A percentile compares a stretch with the other conserved stretches of the same genome.
These are phyloP conservation scores for Xiphydria camelus DNA, from an alignment of 2,888 invertebrate species.

Conservation along the genomic window DNA sequence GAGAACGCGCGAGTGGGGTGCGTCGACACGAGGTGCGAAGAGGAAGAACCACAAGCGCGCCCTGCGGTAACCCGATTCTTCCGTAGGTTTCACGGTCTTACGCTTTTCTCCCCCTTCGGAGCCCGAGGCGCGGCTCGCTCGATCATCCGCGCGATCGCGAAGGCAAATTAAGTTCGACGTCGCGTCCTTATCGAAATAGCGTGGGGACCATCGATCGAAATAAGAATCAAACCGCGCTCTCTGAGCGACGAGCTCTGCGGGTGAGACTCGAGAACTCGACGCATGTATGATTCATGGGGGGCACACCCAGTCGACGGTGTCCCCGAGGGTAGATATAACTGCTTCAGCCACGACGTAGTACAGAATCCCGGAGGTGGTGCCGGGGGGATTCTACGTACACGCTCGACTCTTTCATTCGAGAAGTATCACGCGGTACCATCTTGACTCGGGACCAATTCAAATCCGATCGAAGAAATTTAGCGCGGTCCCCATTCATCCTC, in stretches of 20 bases:
- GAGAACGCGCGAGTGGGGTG: background rate
- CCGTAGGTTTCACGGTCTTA: slow-evolving; percentile 44
- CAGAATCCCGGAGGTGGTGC: too few species aligned
- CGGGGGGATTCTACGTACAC: too few species aligned
- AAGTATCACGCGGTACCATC: too few species aligned
- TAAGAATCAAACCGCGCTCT: too few species aligned
- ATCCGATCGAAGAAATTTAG: too few species aligned
- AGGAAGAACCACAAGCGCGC: slow-evolving; percentile 52
- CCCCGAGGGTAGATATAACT: too few species aligned
- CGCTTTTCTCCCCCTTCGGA: slow-evolving; percentile 33
- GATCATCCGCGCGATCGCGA: background rate
- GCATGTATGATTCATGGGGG: slow-evolving; percentile 27
- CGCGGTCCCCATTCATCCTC: too few species aligned
- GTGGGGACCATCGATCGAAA: slow-evolving; percentile 14
- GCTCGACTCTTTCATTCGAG: too few species aligned
- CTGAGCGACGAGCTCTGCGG: too few species aligned
- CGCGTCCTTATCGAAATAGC: slow-evolving; percentile 10
- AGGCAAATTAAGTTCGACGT: slow-evolving; percentile 1
- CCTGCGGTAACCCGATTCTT: slow-evolving; percentile 47
- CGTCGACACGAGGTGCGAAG: slow-evolving; percentile 49
- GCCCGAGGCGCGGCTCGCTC: too few species aligned
- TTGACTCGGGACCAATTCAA: too few species aligned
- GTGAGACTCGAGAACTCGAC: slow-evolving; percentile 24
- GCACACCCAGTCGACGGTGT: slow-evolving; percentile 25
- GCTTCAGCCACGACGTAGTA: too few species aligned